Percentiles rank a stretch among this genome's conserved stretches.
Conservation (phyloP, 2,888 invertebrate species). For the Lycophotia porphyrea region DNA sequence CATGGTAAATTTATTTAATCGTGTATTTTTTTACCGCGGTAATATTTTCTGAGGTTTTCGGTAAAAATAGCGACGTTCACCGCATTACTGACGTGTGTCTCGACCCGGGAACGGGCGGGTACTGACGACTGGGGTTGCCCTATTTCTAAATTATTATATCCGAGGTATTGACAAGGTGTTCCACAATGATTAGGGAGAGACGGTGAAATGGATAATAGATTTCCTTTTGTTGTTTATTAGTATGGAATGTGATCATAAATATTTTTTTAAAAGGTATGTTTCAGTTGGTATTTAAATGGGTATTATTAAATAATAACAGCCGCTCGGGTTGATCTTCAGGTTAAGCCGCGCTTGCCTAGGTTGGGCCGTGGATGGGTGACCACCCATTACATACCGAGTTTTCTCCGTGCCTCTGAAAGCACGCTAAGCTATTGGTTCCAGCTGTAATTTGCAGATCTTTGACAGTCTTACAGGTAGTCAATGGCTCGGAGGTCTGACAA, state of each 20-base stretch:
- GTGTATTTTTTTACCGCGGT: constrained; percentile 56
- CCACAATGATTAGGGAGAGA: neutral
- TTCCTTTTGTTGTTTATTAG: neutral
- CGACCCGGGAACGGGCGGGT: constrained; percentile 83
- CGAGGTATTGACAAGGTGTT: constrained; percentile 38
- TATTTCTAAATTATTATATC: constrained; percentile 37
- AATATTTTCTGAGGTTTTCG: constrained; percentile 52
- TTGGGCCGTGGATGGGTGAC: too few relatives aligned
- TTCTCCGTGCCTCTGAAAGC: too few relatives aligned
- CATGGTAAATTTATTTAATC: constrained; percentile 55
- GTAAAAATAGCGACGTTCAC: constrained; percentile 40
- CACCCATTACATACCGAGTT: too few relatives aligned
- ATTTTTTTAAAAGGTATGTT: neutral
- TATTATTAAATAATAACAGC: neutral
- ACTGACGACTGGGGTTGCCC: constrained; percentile 72
- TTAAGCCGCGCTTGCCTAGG: too few relatives aligned
- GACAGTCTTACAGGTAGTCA: too few relatives aligned
- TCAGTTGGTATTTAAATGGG: neutral
- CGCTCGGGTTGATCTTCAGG: too few relatives aligned
- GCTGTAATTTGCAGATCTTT: too few relatives aligned
- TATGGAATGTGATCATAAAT: neutral
- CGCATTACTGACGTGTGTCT: constrained; percentile 54
- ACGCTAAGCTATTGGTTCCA: too few relatives aligned
- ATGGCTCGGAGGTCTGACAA: too few relatives aligned
- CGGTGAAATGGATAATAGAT: neutral